Evolutionary conservation across 1,140 invertebrate species (phyloP), one percentile per base, ranked within the genome.

Genomic region (Camponotus vicinus): DNA sequence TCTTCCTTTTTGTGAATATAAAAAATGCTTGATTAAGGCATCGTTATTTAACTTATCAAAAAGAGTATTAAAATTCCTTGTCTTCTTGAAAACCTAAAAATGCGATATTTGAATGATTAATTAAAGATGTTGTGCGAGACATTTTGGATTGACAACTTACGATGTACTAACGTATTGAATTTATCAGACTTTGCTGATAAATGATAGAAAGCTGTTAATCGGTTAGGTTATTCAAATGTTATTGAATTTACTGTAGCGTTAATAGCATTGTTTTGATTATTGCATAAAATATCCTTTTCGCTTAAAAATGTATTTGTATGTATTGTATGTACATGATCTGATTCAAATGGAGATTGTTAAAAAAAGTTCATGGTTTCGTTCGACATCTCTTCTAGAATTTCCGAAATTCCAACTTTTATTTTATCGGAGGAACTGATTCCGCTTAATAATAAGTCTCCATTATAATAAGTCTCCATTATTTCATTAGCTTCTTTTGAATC

Each of bases 391-490:
- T 75, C 84, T 45, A 91, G 84, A 49, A 84, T 83, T 40, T 88
- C 71, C 45, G 91, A 85, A 49, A 86, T 83, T 49, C 87, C 71
- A 21, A 89, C 21, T 90, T 75, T 59, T 32, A 45, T 85, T 21
- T 21, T 91, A 11, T 92, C 83, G 21, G 84, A 73, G 18, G 88
- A 89, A 75, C 71, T 76, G 15, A 89, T 89, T 66, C 91, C 88
- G 18, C 88, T 77, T 18, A 88, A 45, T 42, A 59, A 64, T 40
- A 40, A 40, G 37, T 40, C 37, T 40, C 6, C 37, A 40, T 40
- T 40, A 40, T 0, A 27, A 27, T 27, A 27, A 27, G 63, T 66
- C 45, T 83, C 83, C 21, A 69, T 69, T 32, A 45, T 37, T 27
- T 88, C 63, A 37, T 4, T 66, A 32, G 78, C 67, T 34, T 82